These are phyloP conservation scores for Cephus runcator DNA, from an alignment of 2,888 invertebrate genomes.

Conservation along the genomic window DNA sequence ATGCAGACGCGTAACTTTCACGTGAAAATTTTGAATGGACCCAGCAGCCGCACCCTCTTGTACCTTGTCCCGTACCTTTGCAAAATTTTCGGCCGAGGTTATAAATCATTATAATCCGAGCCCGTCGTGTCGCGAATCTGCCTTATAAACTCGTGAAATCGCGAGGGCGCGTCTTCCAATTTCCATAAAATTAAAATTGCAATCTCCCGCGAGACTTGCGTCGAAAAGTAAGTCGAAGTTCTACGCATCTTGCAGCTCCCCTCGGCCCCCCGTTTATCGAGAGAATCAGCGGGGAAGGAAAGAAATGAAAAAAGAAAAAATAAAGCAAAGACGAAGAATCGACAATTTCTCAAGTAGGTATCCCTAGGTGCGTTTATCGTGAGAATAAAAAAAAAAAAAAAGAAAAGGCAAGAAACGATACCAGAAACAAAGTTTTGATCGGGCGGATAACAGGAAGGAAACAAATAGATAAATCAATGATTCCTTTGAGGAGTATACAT, in stretches of 20 bases:
- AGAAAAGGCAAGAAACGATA: neutral
- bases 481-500: slow-evolving; percentile 22
- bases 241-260: neutral
- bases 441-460: slow-evolving; percentile 8
- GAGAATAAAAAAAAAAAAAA: neutral
- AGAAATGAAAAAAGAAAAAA: neutral
- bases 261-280: neutral
- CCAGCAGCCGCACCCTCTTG: neutral
- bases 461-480: slow-evolving; percentile 20
- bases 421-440: neutral
- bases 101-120: neutral
- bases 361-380: neutral
- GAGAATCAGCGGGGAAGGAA: neutral
- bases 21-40: neutral
- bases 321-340: neutral
- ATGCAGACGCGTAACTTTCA: neutral
- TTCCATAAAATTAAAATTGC: neutral
- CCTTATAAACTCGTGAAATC: neutral
- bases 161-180: neutral
- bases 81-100: neutral
- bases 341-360: neutral
- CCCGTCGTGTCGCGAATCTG: neutral
- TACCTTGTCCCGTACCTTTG: slow-evolving; percentile 1
- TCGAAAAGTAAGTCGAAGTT: neutral
- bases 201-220: neutral